Percentiles rank a stretch among this genome's conserved stretches.
Conservation (phyloP, 2,888 invertebrate genomes). For the Atrina japonica region DNA sequence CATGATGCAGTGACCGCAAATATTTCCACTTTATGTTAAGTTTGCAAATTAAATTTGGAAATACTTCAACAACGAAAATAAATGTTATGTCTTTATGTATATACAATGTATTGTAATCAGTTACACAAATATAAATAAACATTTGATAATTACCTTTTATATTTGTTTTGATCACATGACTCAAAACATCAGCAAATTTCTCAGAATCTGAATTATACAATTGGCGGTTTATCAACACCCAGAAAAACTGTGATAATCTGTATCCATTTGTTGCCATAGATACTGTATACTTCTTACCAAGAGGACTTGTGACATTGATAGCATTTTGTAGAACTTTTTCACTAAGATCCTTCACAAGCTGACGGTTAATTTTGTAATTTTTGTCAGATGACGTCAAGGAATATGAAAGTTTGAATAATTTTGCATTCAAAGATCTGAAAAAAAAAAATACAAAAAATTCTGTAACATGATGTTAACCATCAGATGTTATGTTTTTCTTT, state of each 20-base stretch:
- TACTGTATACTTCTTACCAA: constrained; percentile 34
- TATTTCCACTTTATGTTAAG: too few relatives aligned
- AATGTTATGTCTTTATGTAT: not conserved
- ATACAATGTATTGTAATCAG: too few relatives aligned
- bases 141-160: constrained; percentile 23
- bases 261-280: constrained; percentile 18
- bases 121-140: too few relatives aligned
- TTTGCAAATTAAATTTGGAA: too few relatives aligned
- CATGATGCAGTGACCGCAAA: too few relatives aligned
- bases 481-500: too few relatives aligned
- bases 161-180: not conserved
- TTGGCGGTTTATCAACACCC: constrained; percentile 27
- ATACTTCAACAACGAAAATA: too few relatives aligned
- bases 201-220: constrained; percentile 14
- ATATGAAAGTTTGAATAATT: constrained; percentile 46
- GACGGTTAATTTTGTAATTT: constrained; percentile 7
- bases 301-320: constrained; percentile 33
- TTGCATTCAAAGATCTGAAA: too few relatives aligned
- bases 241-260: constrained; percentile 33
- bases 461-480: too few relatives aligned
- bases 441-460: too few relatives aligned
- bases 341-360: constrained; percentile 1
- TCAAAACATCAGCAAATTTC: constrained; percentile 16
- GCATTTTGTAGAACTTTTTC: not conserved
- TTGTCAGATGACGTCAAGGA: constrained; percentile 31